Evolutionary conservation across 2,797 vertebrate species (phyloP).

Genomic region (Macroramphosus scolopax): DNA sequence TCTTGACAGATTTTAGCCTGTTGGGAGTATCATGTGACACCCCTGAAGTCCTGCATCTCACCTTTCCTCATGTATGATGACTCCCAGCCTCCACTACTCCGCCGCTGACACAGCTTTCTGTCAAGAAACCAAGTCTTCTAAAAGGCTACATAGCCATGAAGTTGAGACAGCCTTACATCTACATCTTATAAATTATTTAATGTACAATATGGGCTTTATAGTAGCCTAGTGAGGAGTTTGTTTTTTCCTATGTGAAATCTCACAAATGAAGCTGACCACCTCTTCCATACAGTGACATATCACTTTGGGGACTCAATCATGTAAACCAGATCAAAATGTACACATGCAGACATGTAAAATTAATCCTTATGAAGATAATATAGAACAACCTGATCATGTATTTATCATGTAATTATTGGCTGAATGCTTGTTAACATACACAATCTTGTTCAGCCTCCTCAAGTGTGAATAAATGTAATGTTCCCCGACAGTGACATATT

Average conservation of each 20-base stretch:
- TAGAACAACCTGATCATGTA: too few relatives aligned
- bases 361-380: too few relatives aligned
- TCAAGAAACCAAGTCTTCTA: slow-evolving; percentile 32
- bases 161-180: slow-evolving; percentile 15
- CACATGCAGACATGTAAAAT: too few relatives aligned
- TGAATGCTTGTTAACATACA: too few relatives aligned
- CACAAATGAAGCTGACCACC: too few relatives aligned
- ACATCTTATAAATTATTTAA: slow-evolving; percentile 22
- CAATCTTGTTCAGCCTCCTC: too few relatives aligned
- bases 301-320: too few relatives aligned
- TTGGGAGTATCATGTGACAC: slow-evolving; percentile 47
- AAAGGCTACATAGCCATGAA: slow-evolving; percentile 17
- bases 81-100: slow-evolving; percentile 11
- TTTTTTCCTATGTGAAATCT: slow-evolving; percentile 7
- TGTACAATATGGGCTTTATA: not conserved
- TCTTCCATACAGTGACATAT: too few relatives aligned
- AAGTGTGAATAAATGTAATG: too few relatives aligned
- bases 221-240: slow-evolving; percentile 9
- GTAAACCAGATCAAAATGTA: too few relatives aligned
- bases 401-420: too few relatives aligned
- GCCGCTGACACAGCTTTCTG: slow-evolving; percentile 19
- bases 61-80: slow-evolving; percentile 28
- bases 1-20: slow-evolving; percentile 18
- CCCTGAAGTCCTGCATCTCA: slow-evolving; percentile 33
- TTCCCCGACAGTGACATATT: too few relatives aligned